Evolutionary conservation across 2,888 invertebrate species (phyloP).

Genomic region (Panzeria rudis): DNA sequence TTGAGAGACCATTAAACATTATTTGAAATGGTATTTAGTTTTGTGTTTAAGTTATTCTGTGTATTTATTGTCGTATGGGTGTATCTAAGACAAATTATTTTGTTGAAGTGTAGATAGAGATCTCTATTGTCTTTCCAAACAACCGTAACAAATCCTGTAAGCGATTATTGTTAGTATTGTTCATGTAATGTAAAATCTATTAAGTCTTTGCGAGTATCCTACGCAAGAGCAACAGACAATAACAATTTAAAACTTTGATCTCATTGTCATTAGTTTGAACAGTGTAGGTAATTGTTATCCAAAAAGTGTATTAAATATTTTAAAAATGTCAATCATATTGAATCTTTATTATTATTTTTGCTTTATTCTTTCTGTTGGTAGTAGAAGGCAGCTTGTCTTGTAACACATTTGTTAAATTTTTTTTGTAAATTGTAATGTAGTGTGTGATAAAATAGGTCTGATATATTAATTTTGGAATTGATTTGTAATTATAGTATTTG

Average conservation of each 20-base stretch:
- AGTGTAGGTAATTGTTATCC: slow-evolving; percentile 37
- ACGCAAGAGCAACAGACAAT: slow-evolving; percentile 41
- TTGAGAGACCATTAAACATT: slow-evolving; percentile 27
- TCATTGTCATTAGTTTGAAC: neutral
- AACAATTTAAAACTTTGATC: slow-evolving; percentile 26
- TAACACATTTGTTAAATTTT: neutral
- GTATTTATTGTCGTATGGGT: slow-evolving; percentile 53
- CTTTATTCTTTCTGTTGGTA: neutral
- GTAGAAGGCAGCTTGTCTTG: slow-evolving; percentile 1
- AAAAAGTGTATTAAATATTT: neutral
- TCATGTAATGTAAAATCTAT: neutral
- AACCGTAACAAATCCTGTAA: slow-evolving; percentile 62
- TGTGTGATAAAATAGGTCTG: too few relatives aligned
- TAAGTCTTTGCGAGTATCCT: slow-evolving; percentile 33
- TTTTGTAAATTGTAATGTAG: neutral
- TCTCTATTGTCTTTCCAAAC: slow-evolving; percentile 52
- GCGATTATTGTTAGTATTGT: slow-evolving; percentile 7
- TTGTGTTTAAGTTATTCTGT: slow-evolving; percentile 35
- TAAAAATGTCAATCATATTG: slow-evolving; percentile 20
- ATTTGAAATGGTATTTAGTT: slow-evolving; percentile 30
- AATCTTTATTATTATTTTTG: neutral
- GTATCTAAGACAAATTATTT: slow-evolving; percentile 66
- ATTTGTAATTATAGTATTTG: too few relatives aligned
- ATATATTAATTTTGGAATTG: too few relatives aligned
- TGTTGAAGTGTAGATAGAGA: slow-evolving; percentile 60